Conservation (phyloP, 2,113 vertebrate species). For the Pristiophorus japonicus region DNA sequence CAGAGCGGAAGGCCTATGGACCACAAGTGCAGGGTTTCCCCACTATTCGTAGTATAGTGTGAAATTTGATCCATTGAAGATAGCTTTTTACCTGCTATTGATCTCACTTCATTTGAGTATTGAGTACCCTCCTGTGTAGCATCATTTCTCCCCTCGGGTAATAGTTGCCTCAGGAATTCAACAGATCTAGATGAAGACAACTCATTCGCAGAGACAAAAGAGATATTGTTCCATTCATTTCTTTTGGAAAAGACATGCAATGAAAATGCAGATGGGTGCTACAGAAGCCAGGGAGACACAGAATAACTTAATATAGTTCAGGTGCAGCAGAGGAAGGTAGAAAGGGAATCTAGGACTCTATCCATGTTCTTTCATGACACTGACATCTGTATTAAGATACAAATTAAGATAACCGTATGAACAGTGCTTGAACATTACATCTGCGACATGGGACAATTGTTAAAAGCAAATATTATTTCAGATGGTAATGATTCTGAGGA, state of each 20-base stretch:
- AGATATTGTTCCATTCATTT: not conserved
- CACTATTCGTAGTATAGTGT: not conserved
- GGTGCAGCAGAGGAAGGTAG: not conserved
- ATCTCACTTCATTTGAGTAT: not conserved
- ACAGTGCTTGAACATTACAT: not conserved
- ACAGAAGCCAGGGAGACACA: too few species aligned
- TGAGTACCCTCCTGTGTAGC: not conserved
- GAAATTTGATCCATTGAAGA: not conserved
- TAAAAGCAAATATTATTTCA: too few species aligned
- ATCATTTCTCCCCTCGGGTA: not conserved
- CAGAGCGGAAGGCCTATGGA: not conserved
- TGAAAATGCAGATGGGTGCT: not conserved
- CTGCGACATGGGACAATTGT: not conserved
- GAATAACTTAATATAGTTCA: not conserved
- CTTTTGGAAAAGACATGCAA: not conserved
- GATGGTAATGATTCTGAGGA: not conserved
- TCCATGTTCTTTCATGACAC: not conserved
- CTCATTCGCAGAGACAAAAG: not conserved
- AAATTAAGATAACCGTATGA: not conserved
- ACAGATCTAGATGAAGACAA: not conserved
- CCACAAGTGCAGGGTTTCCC: not conserved
- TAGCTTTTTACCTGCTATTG: not conserved
- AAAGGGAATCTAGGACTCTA: not conserved
- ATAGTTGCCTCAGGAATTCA: not conserved
- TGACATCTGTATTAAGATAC: not conserved